Base-by-base conservation (phyloP, 2,888 invertebrate species). In the Strigamia crassipes region DNA sequence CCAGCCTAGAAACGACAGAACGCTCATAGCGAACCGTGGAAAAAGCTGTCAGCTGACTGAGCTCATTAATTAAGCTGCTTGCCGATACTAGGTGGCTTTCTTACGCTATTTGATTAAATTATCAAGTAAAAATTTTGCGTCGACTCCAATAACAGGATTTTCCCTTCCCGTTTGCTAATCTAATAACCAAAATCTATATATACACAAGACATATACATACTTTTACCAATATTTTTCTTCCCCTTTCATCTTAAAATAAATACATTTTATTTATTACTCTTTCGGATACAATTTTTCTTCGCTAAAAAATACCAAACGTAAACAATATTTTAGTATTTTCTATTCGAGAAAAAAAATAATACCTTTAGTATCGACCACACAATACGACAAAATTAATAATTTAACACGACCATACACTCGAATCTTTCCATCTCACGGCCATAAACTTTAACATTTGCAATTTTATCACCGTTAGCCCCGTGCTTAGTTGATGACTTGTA, bases 41-140 rank as follows among this genome's bases (percentile, higher is more conserved):
- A 51, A 51, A 51, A 38, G 51, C 51, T 51, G 51, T 51, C 51
- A 51, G 51, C 51, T 51, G 51, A 51, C 51, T 15, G 51, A 51
- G 51, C 51, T 51, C 51, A 51, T 51, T 51, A 51, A 51, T 51
- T 51, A 51, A 51, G 51, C 51, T 18, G 51, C 51, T 51, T 18
- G 51, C 51, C 51, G 51, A 51, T 51, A 51, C 15, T 6, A 12
- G 4, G n/a, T 51, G 51, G 10, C 51, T 51, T 51, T 51, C 51
- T 51, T 18, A 51, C 18, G n/a, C 51, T 15, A 18, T 51, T 51
- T 51, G 51, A 51, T 51, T 51, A 18, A 51, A 51, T 51, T 51
- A 51, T 51, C n/a, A 51, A 51, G 13, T 15, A 51, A 51, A 51
- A 51, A 51, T 51, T 18, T 13, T 13, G 51, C 51, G 10, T 51